These are phyloP conservation scores for Styela clava DNA, from an alignment of 23 tunicate species.

Conservation along the genomic window DNA sequence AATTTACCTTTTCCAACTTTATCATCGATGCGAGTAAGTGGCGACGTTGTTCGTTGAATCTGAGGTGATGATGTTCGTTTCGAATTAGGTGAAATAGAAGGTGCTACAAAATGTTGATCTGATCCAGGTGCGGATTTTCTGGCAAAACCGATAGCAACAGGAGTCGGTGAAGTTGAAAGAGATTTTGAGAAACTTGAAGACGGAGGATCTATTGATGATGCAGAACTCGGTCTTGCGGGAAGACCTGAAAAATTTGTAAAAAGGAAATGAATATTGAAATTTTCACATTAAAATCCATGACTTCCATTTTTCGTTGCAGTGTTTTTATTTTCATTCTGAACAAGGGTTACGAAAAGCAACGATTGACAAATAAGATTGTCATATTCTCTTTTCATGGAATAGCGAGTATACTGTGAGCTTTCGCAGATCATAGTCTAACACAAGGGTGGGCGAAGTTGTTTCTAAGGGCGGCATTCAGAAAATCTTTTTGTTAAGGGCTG, in stretches of 20 bases:
- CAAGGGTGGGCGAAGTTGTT: too few relatives aligned
- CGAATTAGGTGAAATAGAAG: slow-evolving; percentile 16
- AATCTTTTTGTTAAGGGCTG: too few relatives aligned
- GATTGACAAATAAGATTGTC: too few relatives aligned
- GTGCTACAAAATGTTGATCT: slow-evolving; percentile 6
- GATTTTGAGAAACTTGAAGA: slow-evolving; percentile 1
- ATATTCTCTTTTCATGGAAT: too few relatives aligned
- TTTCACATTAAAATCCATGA: too few relatives aligned
- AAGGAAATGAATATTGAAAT: too few relatives aligned
- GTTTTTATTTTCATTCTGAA: too few relatives aligned
- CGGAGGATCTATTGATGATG: slow-evolving; percentile 21
- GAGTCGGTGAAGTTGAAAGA: slow-evolving; percentile 10
- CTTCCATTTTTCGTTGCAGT: too few relatives aligned
- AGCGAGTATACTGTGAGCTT: too few relatives aligned
- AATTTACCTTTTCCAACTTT: neutral
- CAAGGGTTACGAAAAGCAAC: too few relatives aligned
- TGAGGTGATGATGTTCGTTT: slow-evolving; percentile 22
- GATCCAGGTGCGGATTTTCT: neutral
- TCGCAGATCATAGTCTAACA: too few relatives aligned
- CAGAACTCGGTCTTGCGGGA: slow-evolving; percentile 16
- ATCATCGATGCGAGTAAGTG: slow-evolving; percentile 9
- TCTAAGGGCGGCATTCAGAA: too few relatives aligned
- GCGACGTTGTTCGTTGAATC: neutral
- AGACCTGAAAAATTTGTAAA: slow-evolving; percentile 11
- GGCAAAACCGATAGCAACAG: neutral